Evolutionary conservation across 2,797 vertebrate species (phyloP), one percentile per base, ranked within the genome.

Genomic region (Enteromius unitaeniatus): DNA sequence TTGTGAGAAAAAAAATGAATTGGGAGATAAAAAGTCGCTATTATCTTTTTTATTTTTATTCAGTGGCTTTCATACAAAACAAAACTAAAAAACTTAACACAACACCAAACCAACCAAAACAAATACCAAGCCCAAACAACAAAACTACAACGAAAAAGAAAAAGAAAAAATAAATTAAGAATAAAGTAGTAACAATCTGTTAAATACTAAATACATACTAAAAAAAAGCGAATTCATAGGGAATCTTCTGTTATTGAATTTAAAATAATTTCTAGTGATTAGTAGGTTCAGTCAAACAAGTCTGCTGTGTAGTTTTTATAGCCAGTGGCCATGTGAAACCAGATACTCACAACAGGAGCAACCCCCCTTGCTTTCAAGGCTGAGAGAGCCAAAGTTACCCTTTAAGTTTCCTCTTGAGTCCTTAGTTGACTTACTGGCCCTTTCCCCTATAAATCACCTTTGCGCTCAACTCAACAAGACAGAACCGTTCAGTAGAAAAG

Each of bases 391-490:
- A 69, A 40, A 17, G 67, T 42, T 65, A 58, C 51, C 19, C 23
- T 62, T 81, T 34, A 62, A 23, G 64, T 42, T 79, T 65, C n/a
- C 68, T 81, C 70, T 68, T 8, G 51, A 77, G 70, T 83, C 70
- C 49, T 85, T 55, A 67, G 72, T 47, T 82, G 81, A 89, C 80
- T 84, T 79, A 53, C 68, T 86, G 79, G 70, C 51, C 37, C 67
- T 19, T 53, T 75, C 40, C 40, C 34, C 64, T 64, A 58, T 55
- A 88, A 89, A 89, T 85, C 79, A 87, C 68, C 47, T 84, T 82
- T 65, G 45, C 26, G 77, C 75, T 68, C 17, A 81, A 42, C 37
- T 62, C 82, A 64, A 49, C 47, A 31, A 15, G 28, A 68, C 10
- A 5, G 55, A 81, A 60, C 47, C n/a, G 79, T 65, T 75, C 65